These are phyloP conservation scores for Ceyx melanurus DNA, from an alignment of 2,113 vertebrate genomes.

Conservation along the genomic window DNA sequence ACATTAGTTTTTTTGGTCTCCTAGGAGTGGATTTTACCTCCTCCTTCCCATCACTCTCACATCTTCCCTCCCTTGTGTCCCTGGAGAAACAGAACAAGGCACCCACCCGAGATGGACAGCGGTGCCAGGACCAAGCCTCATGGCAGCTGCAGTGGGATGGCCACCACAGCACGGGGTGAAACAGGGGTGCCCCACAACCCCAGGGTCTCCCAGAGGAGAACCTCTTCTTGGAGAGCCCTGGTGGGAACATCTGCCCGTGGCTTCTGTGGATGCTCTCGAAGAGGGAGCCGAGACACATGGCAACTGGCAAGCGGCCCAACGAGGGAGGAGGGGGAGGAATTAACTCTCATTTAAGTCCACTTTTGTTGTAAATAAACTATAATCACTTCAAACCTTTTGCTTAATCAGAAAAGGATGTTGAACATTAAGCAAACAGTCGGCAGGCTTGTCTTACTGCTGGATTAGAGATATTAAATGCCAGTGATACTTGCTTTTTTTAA, in stretches of 20 bases:
- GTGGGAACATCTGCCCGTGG: constrained; percentile 22
- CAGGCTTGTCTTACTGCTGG: constrained; percentile 57
- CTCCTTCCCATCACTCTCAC: not conserved
- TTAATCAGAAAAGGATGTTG: constrained; percentile 72
- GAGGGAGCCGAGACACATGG: constrained; percentile 48
- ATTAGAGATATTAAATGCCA: constrained; percentile 58
- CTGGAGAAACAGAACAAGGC: not conserved
- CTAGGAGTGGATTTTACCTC: not conserved
- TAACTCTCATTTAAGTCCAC: constrained; percentile 70
- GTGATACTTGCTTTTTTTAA: constrained; percentile 28
- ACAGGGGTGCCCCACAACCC: not conserved
- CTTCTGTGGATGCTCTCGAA: constrained; percentile 26
- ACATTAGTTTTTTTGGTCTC: not conserved
- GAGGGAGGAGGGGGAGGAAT: constrained; percentile 60
- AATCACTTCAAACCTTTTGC: constrained; percentile 73
- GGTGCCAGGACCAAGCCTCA: not conserved
- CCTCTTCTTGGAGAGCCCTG: not conserved
- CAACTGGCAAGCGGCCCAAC: constrained; percentile 11
- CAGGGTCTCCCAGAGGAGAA: not conserved
- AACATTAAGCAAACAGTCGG: constrained; percentile 56
- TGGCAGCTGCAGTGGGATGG: accelerated
- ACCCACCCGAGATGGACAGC: not conserved
- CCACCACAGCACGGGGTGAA: accelerated
- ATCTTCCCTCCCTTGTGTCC: not conserved
- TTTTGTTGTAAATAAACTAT: constrained; percentile 76